Conservation (phyloP, 2,888 invertebrate species). For the Stegophylla sp. region DNA sequence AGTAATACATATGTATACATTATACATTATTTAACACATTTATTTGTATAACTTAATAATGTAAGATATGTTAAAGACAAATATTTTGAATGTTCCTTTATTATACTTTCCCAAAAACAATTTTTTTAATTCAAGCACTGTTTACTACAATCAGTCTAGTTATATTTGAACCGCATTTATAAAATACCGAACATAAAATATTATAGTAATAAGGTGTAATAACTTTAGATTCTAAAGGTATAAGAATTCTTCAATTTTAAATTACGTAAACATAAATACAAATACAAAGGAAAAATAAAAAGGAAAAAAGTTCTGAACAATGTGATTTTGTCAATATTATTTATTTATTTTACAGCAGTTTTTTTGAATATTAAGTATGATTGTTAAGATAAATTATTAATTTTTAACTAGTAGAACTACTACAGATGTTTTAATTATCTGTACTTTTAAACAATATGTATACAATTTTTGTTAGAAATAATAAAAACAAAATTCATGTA, state of each 20-base stretch:
- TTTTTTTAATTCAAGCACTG: too few species aligned
- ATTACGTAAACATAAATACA: neutral
- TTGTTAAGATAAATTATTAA: neutral
- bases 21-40: too few species aligned
- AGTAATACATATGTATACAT: too few species aligned
- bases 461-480: conserved; percentile 14
- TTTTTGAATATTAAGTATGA: conserved; percentile 17
- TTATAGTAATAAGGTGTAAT: conserved; percentile 31
- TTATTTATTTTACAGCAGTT: conserved; percentile 12
- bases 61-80: too few species aligned
- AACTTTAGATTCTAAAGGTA: conserved; percentile 19
- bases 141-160: neutral
- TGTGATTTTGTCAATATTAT: neutral
- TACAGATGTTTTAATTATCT: neutral
- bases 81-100: too few species aligned
- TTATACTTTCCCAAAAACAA: too few species aligned
- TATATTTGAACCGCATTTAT: conserved; percentile 15
- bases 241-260: neutral
- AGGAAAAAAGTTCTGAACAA: neutral
- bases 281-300: neutral
- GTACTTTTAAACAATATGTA: neutral
- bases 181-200: conserved; percentile 21
- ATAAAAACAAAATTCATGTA: neutral
- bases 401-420: conserved; percentile 5
- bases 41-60: too few species aligned